A percentile compares a stretch with the other conserved stretches of the same genome.
Conservation (phyloP, 2,888 invertebrate genomes). For the Nymphalis polychloros region DNA sequence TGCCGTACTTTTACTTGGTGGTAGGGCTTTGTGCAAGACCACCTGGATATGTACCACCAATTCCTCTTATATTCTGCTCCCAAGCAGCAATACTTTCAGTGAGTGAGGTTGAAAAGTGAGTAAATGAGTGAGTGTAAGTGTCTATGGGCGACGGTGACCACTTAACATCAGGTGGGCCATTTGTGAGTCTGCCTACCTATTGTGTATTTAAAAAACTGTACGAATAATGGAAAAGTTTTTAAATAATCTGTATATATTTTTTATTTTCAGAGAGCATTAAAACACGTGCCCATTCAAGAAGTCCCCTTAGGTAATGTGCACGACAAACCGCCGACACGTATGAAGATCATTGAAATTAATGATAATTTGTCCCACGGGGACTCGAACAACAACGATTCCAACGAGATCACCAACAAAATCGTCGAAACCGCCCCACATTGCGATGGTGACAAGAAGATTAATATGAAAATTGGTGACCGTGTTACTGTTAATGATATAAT, state of each 20-base stretch:
- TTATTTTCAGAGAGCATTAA: conserved; percentile 78
- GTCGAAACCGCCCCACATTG: background rate
- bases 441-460: conserved; percentile 4
- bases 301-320: conserved; percentile 55
- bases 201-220: too few relatives aligned
- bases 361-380: conserved; percentile 53
- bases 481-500: background rate
- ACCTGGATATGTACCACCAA: too few relatives aligned
- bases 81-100: too few relatives aligned
- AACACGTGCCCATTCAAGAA: conserved; percentile 76
- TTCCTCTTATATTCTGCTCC: too few relatives aligned
- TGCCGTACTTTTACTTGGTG: too few relatives aligned
- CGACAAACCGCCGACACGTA: conserved; percentile 53
- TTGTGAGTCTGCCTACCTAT: too few relatives aligned
- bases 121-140: too few relatives aligned
- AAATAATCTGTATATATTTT: conserved; percentile 17
- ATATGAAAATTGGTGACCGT: background rate
- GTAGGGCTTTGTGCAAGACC: too few relatives aligned
- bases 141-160: too few relatives aligned
- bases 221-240: too few relatives aligned
- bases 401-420: conserved; percentile 9
- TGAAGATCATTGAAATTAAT: conserved; percentile 58
- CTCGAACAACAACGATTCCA: conserved; percentile 51
- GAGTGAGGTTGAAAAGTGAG: too few relatives aligned
- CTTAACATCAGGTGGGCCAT: too few relatives aligned